Evolutionary conservation across 2,113 vertebrate genomes (phyloP).

Genomic region (Globicephala melas): DNA sequence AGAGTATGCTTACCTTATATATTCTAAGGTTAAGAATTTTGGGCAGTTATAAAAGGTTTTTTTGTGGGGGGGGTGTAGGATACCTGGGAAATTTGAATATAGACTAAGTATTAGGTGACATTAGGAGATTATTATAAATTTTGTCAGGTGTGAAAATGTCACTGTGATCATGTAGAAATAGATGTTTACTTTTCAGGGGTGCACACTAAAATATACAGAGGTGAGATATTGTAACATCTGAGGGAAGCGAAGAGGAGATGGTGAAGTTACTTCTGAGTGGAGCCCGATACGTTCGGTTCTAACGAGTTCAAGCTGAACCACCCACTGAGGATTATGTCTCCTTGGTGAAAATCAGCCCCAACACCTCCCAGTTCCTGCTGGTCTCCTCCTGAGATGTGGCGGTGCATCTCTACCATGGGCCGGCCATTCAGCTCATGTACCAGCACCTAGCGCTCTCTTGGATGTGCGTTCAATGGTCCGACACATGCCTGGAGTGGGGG

Average conservation of each 20-base stretch:
- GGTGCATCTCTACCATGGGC: conserved; percentile 92
- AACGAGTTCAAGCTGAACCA: conserved; percentile 96
- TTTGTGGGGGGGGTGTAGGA: neutral
- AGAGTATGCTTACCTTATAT: neutral
- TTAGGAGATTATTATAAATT: neutral
- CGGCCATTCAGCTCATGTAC: conserved; percentile 93
- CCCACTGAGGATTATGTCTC: conserved; percentile 94
- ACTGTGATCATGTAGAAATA: neutral
- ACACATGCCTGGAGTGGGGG: conserved; percentile 94
- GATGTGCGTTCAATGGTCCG: conserved; percentile 94
- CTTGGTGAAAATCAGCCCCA: conserved; percentile 95
- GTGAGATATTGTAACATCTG: neutral
- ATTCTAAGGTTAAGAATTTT: neutral
- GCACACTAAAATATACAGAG: neutral
- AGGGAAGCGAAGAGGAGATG: accelerated
- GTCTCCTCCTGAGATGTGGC: conserved; percentile 94
- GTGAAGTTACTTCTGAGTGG: neutral
- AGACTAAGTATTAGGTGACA: neutral
- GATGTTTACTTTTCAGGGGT: neutral
- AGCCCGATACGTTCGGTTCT: conserved; percentile 90
- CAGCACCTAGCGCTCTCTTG: conserved; percentile 90
- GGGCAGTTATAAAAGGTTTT: neutral
- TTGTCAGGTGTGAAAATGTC: neutral
- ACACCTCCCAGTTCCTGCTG: conserved; percentile 92
- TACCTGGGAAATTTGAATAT: neutral